phyloP scores from a whole-genome alignment of 2,888 invertebrate species.

The Chrysomela aeneicollis region DNA sequence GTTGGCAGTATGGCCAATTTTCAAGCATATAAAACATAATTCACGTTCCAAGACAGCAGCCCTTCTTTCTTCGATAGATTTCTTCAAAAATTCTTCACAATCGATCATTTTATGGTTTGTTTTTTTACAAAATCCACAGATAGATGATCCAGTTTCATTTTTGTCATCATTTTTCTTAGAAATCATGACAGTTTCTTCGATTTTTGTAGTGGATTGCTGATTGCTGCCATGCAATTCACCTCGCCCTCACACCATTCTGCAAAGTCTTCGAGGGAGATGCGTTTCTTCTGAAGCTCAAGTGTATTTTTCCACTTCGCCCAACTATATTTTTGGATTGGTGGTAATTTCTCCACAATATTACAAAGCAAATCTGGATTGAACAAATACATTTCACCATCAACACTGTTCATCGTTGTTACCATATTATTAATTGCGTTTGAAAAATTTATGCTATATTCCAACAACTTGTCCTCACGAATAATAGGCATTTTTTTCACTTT shows the following conservation, averaged over 20 bases:
- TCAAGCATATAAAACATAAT: too few species aligned
- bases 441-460: background rate
- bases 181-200: conserved; percentile 14
- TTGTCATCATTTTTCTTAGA: too few species aligned
- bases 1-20: too few species aligned
- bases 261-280: background rate
- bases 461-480: background rate
- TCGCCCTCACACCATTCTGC: background rate
- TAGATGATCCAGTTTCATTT: too few species aligned
- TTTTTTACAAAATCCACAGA: conserved; percentile 4
- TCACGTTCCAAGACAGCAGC: background rate
- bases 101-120: background rate
- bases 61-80: conserved; percentile 1
- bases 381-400: conserved; percentile 2
- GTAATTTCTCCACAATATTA: conserved; percentile 2
- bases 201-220: conserved; percentile 19
- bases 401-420: conserved; percentile 16
- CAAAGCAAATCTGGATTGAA: background rate
- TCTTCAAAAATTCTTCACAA: conserved; percentile 3
- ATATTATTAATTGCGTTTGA: conserved; percentile 7
- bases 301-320: background rate
- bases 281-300: background rate
- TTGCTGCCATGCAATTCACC: background rate
- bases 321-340: conserved; percentile 12
- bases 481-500: too few species aligned